Conservation (phyloP, 2,888 invertebrate species). For the Chrysodeixis includens region DNA sequence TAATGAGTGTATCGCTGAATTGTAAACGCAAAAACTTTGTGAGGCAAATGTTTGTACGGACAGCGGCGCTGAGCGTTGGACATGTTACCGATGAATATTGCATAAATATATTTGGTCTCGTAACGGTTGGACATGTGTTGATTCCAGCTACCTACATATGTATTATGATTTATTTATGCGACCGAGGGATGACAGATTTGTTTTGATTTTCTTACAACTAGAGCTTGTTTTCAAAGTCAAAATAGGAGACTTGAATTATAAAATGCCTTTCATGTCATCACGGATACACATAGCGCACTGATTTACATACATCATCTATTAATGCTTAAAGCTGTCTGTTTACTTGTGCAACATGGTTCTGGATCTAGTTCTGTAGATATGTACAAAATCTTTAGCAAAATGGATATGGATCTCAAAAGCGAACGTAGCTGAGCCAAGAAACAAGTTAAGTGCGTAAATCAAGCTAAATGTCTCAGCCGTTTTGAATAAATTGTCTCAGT, state of each 20-base stretch:
- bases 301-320: background rate
- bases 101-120: constrained; percentile 48
- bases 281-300: background rate
- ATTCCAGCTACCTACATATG: constrained; percentile 31
- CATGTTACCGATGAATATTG: constrained; percentile 48
- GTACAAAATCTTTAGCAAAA: background rate
- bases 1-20: constrained; percentile 61
- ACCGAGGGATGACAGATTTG: constrained; percentile 24
- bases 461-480: constrained; percentile 17
- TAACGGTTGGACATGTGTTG: constrained; percentile 33
- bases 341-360: no score
- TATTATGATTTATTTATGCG: constrained; percentile 42
- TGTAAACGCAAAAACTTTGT: constrained; percentile 51
- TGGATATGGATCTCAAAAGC: background rate
- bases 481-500: constrained; percentile 3
- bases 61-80: constrained; percentile 19
- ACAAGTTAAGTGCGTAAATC: constrained; percentile 13
- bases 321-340: background rate
- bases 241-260: constrained; percentile 18
- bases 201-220: constrained; percentile 29
- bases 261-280: constrained; percentile 18
- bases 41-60: constrained; percentile 48
- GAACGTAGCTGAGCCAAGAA: background rate
- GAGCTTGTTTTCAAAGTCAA: constrained; percentile 21
- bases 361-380: background rate